phyloP scores from a whole-genome alignment of 2,888 invertebrate genomes.

The Timema podura region DNA sequence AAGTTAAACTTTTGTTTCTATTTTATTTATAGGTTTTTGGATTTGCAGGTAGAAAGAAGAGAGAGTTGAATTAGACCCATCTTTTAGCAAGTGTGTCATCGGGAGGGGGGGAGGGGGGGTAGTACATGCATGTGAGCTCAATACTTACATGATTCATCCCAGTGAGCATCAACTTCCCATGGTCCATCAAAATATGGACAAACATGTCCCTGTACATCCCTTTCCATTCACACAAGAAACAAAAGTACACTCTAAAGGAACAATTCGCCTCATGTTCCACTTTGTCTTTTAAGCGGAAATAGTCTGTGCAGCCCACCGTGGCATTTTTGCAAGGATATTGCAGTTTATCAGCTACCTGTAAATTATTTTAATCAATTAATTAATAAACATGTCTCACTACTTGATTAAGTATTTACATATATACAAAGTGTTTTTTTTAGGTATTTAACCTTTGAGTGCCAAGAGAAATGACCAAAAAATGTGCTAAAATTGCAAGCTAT shows the following conservation, averaged over 20 bases:
- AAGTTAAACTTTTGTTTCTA: no score
- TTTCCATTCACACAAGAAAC: conserved; percentile 45
- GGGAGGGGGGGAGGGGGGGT: neutral
- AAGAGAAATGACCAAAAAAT: no score
- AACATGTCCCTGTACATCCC: conserved; percentile 20
- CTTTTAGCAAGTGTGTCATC: neutral
- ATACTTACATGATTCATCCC: conserved; percentile 22
- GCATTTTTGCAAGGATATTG: conserved; percentile 53
- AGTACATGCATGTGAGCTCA: neutral
- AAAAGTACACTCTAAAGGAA: conserved; percentile 48
- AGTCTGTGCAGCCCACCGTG: conserved; percentile 46
- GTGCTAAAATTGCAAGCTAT: no score
- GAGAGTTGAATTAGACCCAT: neutral
- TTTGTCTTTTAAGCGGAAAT: conserved; percentile 47
- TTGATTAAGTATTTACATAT: no score
- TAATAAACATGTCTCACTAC: no score
- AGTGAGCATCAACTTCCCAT: conserved; percentile 16
- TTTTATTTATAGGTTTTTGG: no score
- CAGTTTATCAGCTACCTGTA: conserved; percentile 51
- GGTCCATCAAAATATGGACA: conserved; percentile 16
- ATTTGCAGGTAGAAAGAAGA: neutral
- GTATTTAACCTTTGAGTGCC: no score
- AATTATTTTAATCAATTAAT: no score
- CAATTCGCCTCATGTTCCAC: conserved; percentile 50
- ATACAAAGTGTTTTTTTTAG: no score